These are phyloP conservation scores for Paguma larvata DNA, from an alignment of 2,797 vertebrate genomes.

Conservation along the genomic window DNA sequence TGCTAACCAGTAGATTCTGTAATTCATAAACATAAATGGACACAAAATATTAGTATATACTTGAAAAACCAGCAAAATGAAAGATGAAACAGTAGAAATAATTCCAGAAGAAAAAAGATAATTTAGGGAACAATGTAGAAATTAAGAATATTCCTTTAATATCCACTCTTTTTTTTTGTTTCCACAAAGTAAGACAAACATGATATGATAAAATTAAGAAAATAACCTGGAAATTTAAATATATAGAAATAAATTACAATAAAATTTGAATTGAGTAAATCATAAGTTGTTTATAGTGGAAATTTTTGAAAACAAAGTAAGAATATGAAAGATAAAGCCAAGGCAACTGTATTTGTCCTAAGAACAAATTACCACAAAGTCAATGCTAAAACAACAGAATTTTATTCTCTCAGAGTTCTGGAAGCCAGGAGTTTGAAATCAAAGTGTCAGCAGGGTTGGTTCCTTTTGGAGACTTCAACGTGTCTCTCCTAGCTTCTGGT, in stretches of 20 bases:
- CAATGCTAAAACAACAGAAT: not conserved
- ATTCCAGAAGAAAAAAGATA: not conserved
- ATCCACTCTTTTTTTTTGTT: not conserved
- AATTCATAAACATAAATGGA: constrained; percentile 15
- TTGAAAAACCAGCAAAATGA: constrained; percentile 28
- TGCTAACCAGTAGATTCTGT: not conserved
- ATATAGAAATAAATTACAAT: not conserved
- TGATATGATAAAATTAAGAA: constrained; percentile 9
- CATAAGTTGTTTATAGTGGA: not conserved
- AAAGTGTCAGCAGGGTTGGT: not conserved
- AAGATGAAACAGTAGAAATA: not conserved
- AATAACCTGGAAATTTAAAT: constrained; percentile 28
- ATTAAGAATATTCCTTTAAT: not conserved
- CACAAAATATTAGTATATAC: not conserved
- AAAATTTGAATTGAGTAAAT: constrained; percentile 5
- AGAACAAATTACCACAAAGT: not conserved
- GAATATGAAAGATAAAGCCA: not conserved
- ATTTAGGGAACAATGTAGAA: not conserved
- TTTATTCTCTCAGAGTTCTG: not conserved
- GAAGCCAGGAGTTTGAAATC: not conserved
- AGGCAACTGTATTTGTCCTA: constrained; percentile 24
- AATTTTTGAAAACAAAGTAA: not conserved
- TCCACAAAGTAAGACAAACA: not conserved
- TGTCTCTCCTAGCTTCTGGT: not conserved
- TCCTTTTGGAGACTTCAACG: not conserved